A percentile compares a stretch with the other conserved stretches of the same genome.
Evolutionary conservation across 1,140 invertebrate genomes (phyloP).

Genomic region (Drosophila gunungcola): DNA sequence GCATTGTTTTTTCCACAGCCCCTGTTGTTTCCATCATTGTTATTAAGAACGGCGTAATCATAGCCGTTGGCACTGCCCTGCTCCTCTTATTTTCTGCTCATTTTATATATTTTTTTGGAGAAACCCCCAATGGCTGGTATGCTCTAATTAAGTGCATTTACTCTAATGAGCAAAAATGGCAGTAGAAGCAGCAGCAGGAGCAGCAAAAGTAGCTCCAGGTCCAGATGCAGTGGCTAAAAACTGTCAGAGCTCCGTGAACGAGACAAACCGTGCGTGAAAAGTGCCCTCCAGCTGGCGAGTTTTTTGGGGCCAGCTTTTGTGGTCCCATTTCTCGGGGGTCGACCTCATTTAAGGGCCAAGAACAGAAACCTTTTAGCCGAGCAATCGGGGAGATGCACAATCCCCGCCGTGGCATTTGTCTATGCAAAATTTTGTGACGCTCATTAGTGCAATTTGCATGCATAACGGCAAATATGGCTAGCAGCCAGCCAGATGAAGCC

Average conservation of each 20-base stretch:
- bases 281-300: conserved; percentile 46
- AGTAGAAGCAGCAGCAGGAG: conserved; percentile 17
- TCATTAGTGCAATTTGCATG: conserved; percentile 82
- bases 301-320: conserved; percentile 24
- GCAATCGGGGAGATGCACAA: conserved; percentile 3
- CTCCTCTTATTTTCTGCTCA: conserved; percentile 7
- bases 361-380: conserved; percentile 26
- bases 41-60: conserved; percentile 78
- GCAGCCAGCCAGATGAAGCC: conserved; percentile 45
- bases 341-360: conserved; percentile 53
- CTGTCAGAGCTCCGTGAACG: conserved; percentile 58
- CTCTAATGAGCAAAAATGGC: conserved; percentile 79
- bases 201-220: conserved; percentile 21
- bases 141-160: conserved; percentile 81
- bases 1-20: conserved; percentile 42
- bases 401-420: conserved; percentile 50
- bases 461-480: conserved; percentile 74
- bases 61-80: conserved; percentile 26
- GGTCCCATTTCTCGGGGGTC: conserved; percentile 33
- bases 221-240: conserved; percentile 40
- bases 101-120: conserved; percentile 9
- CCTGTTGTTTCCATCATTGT: conserved; percentile 57
- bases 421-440: conserved; percentile 74
- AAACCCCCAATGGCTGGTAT: conserved; percentile 48
- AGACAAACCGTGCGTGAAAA: conserved; percentile 72